These are phyloP conservation scores for Sinocyclocheilus rhinocerous DNA, from an alignment of 2,113 vertebrate genomes.

Conservation along the genomic window DNA sequence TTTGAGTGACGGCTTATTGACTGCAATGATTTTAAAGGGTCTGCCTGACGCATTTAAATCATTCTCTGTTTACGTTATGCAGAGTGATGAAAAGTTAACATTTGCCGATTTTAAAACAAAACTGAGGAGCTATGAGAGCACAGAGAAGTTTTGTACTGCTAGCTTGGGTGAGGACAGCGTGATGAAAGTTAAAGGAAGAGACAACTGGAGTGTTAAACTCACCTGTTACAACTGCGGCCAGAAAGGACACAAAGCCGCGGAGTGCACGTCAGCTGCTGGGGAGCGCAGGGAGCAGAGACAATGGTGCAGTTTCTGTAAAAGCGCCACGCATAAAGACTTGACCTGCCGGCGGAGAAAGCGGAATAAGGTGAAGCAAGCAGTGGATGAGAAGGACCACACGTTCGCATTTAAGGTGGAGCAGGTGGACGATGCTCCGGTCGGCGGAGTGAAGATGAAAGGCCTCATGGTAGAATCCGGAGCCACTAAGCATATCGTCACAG, in stretches of 20 bases:
- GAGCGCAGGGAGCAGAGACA: background rate
- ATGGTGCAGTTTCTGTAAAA: background rate
- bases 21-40: background rate
- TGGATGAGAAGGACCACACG: background rate
- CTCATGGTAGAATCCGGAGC: background rate
- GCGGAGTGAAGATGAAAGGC: background rate
- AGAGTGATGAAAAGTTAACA: background rate
- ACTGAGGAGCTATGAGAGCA: slow-evolving; percentile 9
- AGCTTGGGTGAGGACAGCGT: slow-evolving; percentile 7
- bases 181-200: background rate
- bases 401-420: background rate
- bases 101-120: slow-evolving; percentile 39
- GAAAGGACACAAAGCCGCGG: slow-evolving; percentile 18
- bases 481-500: background rate
- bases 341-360: background rate
- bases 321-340: background rate
- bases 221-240: slow-evolving; percentile 4
- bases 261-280: background rate
- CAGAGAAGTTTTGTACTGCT: background rate
- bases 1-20: background rate
- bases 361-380: background rate
- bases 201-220: background rate
- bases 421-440: background rate
- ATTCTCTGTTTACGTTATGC: background rate
- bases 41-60: background rate